phyloP scores from a whole-genome alignment of 2,113 vertebrate species.

The Neotragus moschatus region DNA sequence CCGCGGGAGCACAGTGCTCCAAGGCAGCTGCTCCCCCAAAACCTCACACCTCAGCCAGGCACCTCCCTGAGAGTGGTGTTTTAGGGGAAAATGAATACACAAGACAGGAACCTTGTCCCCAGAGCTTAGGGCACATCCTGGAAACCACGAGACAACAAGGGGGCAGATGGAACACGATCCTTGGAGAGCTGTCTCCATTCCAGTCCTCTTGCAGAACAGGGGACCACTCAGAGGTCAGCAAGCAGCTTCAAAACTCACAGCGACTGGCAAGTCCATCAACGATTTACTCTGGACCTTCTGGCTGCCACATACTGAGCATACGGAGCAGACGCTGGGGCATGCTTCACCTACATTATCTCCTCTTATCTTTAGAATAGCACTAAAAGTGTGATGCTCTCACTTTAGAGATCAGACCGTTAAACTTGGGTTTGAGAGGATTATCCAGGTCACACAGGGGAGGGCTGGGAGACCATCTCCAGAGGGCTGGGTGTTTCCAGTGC shows the following conservation, averaged over 20 bases:
- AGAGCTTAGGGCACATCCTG: not conserved
- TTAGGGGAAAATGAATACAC: not conserved
- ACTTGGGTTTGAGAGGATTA: not conserved
- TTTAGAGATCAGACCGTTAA: not conserved
- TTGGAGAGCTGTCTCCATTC: not conserved
- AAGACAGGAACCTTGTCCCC: not conserved
- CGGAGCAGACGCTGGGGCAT: not conserved
- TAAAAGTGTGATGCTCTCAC: not conserved
- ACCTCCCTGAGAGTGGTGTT: not conserved
- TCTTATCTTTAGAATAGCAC: not conserved
- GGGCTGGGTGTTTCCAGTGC: not conserved
- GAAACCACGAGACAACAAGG: not conserved
- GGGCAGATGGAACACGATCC: not conserved
- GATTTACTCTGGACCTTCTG: not conserved
- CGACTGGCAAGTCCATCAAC: not conserved
- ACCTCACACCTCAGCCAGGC: not conserved
- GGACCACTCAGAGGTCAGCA: not conserved
- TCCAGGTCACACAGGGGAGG: not conserved
- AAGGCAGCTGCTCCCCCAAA: not conserved
- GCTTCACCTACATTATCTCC: not conserved
- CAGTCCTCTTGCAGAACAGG: not conserved
- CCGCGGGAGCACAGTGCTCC: rapidly evolving
- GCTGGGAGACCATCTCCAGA: not conserved
- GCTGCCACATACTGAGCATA: not conserved
- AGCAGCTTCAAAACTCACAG: not conserved